Percentiles rank a stretch among this genome's conserved stretches.
Conservation (phyloP, 2,797 vertebrate species). For the Chromis chromis region DNA sequence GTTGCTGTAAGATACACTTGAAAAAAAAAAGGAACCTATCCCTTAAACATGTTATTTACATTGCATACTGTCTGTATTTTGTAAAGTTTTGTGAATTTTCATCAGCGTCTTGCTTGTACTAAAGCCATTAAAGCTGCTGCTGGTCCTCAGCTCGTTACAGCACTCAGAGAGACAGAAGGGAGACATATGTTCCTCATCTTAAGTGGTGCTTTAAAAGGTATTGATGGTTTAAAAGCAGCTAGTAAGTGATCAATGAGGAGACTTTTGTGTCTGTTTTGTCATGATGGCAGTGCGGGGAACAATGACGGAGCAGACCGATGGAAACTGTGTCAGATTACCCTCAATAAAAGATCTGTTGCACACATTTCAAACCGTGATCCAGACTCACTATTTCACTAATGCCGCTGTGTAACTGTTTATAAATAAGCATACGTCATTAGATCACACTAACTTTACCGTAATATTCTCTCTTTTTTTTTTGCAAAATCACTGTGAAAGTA, state of each 20-base stretch:
- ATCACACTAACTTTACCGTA: neutral
- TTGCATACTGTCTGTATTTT: constrained; percentile 13
- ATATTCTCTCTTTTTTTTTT: neutral
- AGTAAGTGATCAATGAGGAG: constrained; percentile 80
- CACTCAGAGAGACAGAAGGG: constrained; percentile 69
- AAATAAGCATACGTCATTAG: constrained; percentile 14
- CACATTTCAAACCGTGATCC: constrained; percentile 24
- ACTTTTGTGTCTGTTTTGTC: constrained; percentile 67
- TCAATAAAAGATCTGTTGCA: constrained; percentile 18
- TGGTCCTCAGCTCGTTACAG: constrained; percentile 52
- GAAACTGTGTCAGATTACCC: constrained; percentile 28
- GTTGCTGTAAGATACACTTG: neutral
- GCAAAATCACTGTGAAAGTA: constrained; percentile 18
- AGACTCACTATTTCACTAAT: neutral
- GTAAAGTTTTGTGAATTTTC: constrained; percentile 29
- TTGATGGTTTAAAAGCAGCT: constrained; percentile 85
- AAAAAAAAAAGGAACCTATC: neutral
- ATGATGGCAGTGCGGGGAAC: constrained; percentile 50
- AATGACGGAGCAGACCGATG: constrained; percentile 39
- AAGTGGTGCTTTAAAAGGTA: constrained; percentile 85
- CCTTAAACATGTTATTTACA: constrained; percentile 11
- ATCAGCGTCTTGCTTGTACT: constrained; percentile 21
- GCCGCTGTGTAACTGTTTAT: constrained; percentile 10
- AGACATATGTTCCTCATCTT: constrained; percentile 80
- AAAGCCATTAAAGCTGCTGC: constrained; percentile 43